A percentile compares a stretch with the other conserved stretches of the same genome.
Evolutionary conservation across 2,113 vertebrate species (phyloP).

Genomic region (Heterochromis multidens): DNA sequence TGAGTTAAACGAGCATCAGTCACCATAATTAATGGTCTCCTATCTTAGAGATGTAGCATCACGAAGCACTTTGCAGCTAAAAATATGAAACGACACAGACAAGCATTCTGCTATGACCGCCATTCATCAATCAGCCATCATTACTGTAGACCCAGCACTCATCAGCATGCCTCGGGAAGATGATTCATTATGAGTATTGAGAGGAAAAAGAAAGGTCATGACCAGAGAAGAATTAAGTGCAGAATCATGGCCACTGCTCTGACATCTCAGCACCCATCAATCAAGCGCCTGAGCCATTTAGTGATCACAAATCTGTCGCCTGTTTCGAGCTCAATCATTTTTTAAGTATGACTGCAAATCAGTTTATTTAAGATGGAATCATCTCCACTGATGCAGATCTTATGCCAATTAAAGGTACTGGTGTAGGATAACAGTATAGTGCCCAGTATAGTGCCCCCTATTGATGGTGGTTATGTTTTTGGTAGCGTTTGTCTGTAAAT

Average conservation of each 20-base stretch:
- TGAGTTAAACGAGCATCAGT: neutral
- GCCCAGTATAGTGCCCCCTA: conserved; percentile 12
- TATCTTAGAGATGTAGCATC: neutral
- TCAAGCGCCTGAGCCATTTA: conserved; percentile 18
- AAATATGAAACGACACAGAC: neutral
- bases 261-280: conserved; percentile 38
- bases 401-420: conserved; percentile 2
- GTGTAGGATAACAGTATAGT: neutral
- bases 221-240: neutral
- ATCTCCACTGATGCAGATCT: neutral
- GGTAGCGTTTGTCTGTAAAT: too few species aligned
- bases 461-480: too few species aligned
- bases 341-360: neutral
- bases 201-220: conserved; percentile 37
- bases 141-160: conserved; percentile 11
- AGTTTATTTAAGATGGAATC: conserved; percentile 30
- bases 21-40: conserved; percentile 8
- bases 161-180: conserved; percentile 3
- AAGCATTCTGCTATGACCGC: neutral
- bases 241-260: neutral
- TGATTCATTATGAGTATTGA: conserved; percentile 22
- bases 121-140: conserved; percentile 29
- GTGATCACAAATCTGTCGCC: conserved; percentile 19
- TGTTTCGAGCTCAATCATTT: conserved; percentile 16
- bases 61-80: neutral